Conservation (phyloP, 2,888 invertebrate genomes). For the Theretra japonica region DNA sequence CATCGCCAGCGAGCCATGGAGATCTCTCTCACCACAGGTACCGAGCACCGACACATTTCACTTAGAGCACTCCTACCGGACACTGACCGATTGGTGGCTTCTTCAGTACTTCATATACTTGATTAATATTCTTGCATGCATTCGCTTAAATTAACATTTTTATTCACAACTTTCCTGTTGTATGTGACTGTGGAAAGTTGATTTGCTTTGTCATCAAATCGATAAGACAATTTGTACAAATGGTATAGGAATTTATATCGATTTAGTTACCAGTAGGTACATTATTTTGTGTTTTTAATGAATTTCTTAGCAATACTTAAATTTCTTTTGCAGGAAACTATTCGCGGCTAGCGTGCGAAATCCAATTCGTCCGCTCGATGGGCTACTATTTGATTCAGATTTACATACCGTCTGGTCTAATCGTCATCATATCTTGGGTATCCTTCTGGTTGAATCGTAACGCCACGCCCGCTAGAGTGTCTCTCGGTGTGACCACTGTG, state of each 20-base stretch:
- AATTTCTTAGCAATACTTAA: slow-evolving; percentile 32
- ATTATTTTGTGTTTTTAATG: background rate
- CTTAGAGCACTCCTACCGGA: slow-evolving; percentile 33
- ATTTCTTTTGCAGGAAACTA: slow-evolving; percentile 91
- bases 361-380: slow-evolving; percentile 98
- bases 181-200: slow-evolving; percentile 36
- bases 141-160: slow-evolving; percentile 39
- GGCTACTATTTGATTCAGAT: slow-evolving; percentile 99
- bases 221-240: background rate
- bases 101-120: slow-evolving; percentile 37
- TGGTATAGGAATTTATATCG: background rate
- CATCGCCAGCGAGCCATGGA: slow-evolving; percentile 97
- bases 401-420: slow-evolving; percentile 98
- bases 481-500: slow-evolving; percentile 97
- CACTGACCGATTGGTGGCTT: slow-evolving; percentile 38
- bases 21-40: slow-evolving; percentile 97
- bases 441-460: slow-evolving; percentile 98
- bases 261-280: background rate
- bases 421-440: slow-evolving; percentile 98
- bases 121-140: slow-evolving; percentile 50
- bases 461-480: slow-evolving; percentile 96
- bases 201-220: slow-evolving; percentile 19
- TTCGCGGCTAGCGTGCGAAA: slow-evolving; percentile 97
- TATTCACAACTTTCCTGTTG: slow-evolving; percentile 37
- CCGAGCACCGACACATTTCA: slow-evolving; percentile 56